These are phyloP conservation scores for Athetis lepigone DNA, from an alignment of 2,888 invertebrate species.

Conservation along the genomic window DNA sequence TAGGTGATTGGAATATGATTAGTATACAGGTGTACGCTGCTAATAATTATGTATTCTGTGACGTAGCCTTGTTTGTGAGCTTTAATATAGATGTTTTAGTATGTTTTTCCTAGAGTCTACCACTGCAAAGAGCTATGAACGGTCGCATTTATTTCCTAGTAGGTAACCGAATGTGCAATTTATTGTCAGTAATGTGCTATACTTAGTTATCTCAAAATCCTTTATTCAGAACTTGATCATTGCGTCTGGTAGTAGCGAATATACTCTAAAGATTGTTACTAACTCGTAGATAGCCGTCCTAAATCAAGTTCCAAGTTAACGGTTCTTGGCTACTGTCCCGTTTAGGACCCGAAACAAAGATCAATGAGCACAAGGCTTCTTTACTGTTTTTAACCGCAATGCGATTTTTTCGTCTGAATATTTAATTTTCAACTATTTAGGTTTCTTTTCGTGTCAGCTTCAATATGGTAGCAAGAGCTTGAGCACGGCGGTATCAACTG, in stretches of 20 bases:
- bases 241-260: conserved; percentile 1
- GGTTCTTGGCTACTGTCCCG: conserved; percentile 6
- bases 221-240: conserved; percentile 1
- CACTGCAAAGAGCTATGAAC: too few species aligned
- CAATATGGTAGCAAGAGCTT: conserved; percentile 2
- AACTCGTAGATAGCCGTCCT: conserved; percentile 1
- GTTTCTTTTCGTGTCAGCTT: conserved; percentile 1
- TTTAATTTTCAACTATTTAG: background rate
- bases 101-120: too few species aligned
- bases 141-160: too few species aligned
- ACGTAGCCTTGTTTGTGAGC: background rate
- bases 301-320: conserved; percentile 2
- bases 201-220: background rate
- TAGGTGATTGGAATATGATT: conserved; percentile 34
- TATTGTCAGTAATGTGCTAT: conserved; percentile 5
- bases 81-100: too few species aligned
- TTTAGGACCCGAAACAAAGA: conserved; percentile 13
- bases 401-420: conserved; percentile 23
- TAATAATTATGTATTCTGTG: too few species aligned
- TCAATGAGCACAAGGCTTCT: conserved; percentile 9
- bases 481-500: conserved; percentile 6
- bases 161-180: background rate
- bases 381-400: conserved; percentile 24
- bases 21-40: conserved; percentile 29
- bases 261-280: background rate